phyloP scores from a whole-genome alignment of 1,140 invertebrate species.

The Carcinoscorpius rotundicauda region DNA sequence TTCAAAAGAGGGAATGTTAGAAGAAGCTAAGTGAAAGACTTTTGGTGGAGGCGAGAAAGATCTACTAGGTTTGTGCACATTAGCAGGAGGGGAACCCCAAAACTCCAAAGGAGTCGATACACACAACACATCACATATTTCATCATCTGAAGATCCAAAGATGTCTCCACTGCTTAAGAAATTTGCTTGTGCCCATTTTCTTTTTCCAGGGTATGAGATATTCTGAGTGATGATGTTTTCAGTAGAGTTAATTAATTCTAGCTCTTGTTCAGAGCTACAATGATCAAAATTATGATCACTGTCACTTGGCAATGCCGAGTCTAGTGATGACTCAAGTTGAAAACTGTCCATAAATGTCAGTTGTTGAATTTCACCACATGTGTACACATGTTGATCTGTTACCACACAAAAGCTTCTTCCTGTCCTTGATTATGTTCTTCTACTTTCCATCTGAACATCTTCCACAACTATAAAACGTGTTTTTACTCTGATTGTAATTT shows the following conservation, averaged over 20 bases:
- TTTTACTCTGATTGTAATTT: too few relatives aligned
- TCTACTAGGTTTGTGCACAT: constrained; percentile 61
- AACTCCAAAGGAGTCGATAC: constrained; percentile 68
- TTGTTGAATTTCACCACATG: background rate
- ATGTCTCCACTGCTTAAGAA: constrained; percentile 31
- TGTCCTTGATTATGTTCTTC: background rate
- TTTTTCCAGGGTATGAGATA: constrained; percentile 46
- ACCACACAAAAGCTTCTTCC: background rate
- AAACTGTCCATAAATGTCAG: constrained; percentile 17
- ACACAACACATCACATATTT: constrained; percentile 48
- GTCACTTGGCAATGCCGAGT: constrained; percentile 38
- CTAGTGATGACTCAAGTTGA: constrained; percentile 24
- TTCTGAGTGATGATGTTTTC: background rate
- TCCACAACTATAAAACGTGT: constrained; percentile 27
- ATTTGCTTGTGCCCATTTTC: constrained; percentile 61
- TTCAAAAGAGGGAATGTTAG: constrained; percentile 26
- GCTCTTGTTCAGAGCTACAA: constrained; percentile 79
- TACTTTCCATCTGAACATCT: constrained; percentile 14
- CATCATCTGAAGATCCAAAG: constrained; percentile 50
- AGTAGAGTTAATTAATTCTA: constrained; percentile 60
- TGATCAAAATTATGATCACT: constrained; percentile 47
- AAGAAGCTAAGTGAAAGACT: constrained; percentile 45
- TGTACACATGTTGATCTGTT: background rate
- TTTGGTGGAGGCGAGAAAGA: constrained; percentile 57
- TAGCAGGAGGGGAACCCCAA: constrained; percentile 72